A percentile compares a stretch with the other conserved stretches of the same genome.
Conservation (phyloP, 1,140 invertebrate species). For the Zaprionus davidi region DNA sequence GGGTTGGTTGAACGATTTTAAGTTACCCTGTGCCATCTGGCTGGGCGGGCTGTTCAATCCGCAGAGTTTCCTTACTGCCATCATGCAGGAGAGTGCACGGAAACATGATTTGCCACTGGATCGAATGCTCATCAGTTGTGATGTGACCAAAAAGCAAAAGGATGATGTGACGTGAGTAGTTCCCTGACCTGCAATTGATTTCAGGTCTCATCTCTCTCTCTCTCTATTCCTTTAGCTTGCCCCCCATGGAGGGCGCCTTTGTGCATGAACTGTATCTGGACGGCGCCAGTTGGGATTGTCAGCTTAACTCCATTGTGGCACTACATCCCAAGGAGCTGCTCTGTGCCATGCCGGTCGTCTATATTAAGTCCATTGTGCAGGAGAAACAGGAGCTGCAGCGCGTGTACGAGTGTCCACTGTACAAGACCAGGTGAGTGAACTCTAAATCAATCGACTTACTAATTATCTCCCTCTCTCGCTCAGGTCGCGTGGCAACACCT, state of each 20-base stretch:
- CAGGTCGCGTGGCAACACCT: constrained; percentile 93
- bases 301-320: constrained; percentile 91
- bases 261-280: constrained; percentile 96
- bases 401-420: constrained; percentile 97
- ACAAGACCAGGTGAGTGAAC: constrained; percentile 91
- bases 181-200: background rate
- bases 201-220: background rate
- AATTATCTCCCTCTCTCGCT: constrained; percentile 4
- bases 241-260: constrained; percentile 96
- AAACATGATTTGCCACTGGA: constrained; percentile 98
- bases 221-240: constrained; percentile 85
- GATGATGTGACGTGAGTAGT: constrained; percentile 90
- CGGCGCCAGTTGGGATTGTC: constrained; percentile 96
- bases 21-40: constrained; percentile 94
- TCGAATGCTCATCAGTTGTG: constrained; percentile 97
- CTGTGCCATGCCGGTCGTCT: constrained; percentile 95
- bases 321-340: constrained; percentile 95
- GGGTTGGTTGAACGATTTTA: constrained; percentile 92
- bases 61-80: constrained; percentile 97
- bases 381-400: constrained; percentile 95
- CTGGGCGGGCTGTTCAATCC: constrained; percentile 98
- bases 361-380: constrained; percentile 93
- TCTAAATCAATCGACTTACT: background rate
- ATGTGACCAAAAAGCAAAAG: constrained; percentile 96
- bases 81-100: constrained; percentile 98